A percentile compares a stretch with the other conserved stretches of the same genome.
Conservation (phyloP, 2,113 vertebrate species). For the Bufo bufo region DNA sequence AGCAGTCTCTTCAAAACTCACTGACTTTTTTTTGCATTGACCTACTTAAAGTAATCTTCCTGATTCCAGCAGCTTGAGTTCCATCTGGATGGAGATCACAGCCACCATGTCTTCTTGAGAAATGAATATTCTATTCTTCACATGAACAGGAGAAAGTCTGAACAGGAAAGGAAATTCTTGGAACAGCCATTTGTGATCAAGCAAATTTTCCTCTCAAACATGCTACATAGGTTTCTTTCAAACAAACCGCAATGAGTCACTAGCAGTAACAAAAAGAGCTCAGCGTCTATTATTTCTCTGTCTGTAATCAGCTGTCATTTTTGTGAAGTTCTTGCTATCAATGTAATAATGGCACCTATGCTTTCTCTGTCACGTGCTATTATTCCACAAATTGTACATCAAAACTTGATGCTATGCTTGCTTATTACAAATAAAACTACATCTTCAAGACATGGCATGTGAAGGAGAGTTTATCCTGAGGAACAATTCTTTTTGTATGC, state of each 20-base stretch:
- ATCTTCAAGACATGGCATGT: not conserved
- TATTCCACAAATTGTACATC: not conserved
- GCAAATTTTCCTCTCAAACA: constrained; percentile 24
- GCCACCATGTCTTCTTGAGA: not conserved
- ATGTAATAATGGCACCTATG: constrained; percentile 23
- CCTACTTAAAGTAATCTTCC: constrained; percentile 58
- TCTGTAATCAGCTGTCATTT: constrained; percentile 42
- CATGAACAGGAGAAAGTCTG: constrained; percentile 3
- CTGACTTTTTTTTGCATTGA: constrained; percentile 50
- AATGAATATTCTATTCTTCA: constrained; percentile 13
- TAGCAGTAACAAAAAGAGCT: constrained; percentile 28
- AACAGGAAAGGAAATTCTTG: not conserved
- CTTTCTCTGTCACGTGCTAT: not conserved
- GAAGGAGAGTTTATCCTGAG: not conserved
- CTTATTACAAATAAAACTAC: not conserved
- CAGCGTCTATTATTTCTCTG: constrained; percentile 34
- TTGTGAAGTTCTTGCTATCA: not conserved
- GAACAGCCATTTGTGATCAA: constrained; percentile 21
- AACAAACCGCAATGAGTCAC: constrained; percentile 45
- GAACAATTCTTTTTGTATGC: no score
- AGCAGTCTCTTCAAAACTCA: constrained; percentile 39
- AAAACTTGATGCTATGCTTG: constrained; percentile 2
- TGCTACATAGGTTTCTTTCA: not conserved
- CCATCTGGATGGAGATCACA: constrained; percentile 53
- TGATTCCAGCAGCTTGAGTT: constrained; percentile 46